Evolutionary conservation across 2,888 invertebrate species (phyloP), one percentile per base, ranked within the genome.

Genomic region (Plebejus argus): DNA sequence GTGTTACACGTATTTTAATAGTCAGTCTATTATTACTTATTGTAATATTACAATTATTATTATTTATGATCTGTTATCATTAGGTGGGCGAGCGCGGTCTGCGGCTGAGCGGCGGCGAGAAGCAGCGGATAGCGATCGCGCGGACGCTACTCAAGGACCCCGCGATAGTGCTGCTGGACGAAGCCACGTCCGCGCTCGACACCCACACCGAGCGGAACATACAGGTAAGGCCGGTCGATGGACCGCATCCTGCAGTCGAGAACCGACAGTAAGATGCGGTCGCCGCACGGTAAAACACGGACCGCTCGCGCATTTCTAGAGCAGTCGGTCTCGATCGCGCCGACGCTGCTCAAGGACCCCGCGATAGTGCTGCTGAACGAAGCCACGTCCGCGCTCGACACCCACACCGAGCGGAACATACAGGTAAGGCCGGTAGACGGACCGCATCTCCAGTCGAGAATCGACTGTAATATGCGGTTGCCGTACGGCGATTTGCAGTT

Each of bases 81-180:
- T 7, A 97, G 96, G 98, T 99, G 28, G 99, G 99, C 7, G 99
- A 99, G 91, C 95, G 99, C 86, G 99, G 99, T 6, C 91, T 99
- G 78, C 96, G 99, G 81, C 93, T 99, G 79, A 99, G 99, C 87
- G 99, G 99, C 1, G 99, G 99, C 1, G 99, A 99, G 88, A 99
- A 99, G 86, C 99, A 99, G 89, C 95, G 99, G 82, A 98, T 99
- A 78, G 99, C 99, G 0, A 99, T 99, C 81, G 99, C 99, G 0
- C 94, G 99, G 80, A 99, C 99, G 0, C 95, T 99, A 35, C 95
- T 99, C 35, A 99, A 99, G 89, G 95, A 98, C 3, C 99, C 99
- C 0, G 95, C 96, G 58, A 97, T 99, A 79, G 97, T 99, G 12
- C 93, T 99, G 4, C 91, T 99, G 10, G 99, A 99, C 88, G 99